Evolutionary conservation across 2,113 vertebrate genomes (phyloP).

Genomic region (Atractosteus spatula): DNA sequence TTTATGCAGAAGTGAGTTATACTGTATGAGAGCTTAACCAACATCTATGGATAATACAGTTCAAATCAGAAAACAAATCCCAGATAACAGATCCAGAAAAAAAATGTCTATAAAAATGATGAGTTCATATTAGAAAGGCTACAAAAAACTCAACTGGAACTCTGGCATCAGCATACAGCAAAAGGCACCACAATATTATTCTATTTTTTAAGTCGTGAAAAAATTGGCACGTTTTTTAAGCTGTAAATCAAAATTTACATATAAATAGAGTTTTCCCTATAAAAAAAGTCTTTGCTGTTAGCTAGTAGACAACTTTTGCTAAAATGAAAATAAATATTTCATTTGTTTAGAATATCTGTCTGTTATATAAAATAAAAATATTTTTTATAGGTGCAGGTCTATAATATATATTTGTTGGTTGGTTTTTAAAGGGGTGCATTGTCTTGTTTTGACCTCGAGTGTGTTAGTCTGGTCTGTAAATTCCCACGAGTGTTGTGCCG

Average conservation of each 20-base stretch:
- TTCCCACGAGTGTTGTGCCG: constrained; percentile 72
- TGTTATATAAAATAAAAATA: constrained; percentile 99
- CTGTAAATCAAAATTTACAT: constrained; percentile 99
- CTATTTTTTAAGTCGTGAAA: constrained; percentile 97
- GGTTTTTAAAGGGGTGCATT: constrained; percentile 78
- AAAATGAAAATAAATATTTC: constrained; percentile 99
- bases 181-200: constrained; percentile 99
- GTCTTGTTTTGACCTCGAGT: constrained; percentile 79
- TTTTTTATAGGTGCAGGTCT: constrained; percentile 81
- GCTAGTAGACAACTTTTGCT: constrained; percentile 99
- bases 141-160: constrained; percentile 86
- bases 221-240: constrained; percentile 96
- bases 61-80: constrained; percentile 64
- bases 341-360: constrained; percentile 96
- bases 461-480: constrained; percentile 76
- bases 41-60: constrained; percentile 63
- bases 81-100: constrained; percentile 59
- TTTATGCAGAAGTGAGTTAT: constrained; percentile 71
- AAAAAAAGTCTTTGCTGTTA: constrained; percentile 98
- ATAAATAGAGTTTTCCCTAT: constrained; percentile 99
- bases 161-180: constrained; percentile 93
- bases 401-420: constrained; percentile 65
- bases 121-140: constrained; percentile 85
- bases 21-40: constrained; percentile 60
- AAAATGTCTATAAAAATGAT: constrained; percentile 75